A percentile compares a stretch with the other conserved stretches of the same genome.
Evolutionary conservation across 2,797 vertebrate species (phyloP).

Genomic region (Steatocranus sp.): DNA sequence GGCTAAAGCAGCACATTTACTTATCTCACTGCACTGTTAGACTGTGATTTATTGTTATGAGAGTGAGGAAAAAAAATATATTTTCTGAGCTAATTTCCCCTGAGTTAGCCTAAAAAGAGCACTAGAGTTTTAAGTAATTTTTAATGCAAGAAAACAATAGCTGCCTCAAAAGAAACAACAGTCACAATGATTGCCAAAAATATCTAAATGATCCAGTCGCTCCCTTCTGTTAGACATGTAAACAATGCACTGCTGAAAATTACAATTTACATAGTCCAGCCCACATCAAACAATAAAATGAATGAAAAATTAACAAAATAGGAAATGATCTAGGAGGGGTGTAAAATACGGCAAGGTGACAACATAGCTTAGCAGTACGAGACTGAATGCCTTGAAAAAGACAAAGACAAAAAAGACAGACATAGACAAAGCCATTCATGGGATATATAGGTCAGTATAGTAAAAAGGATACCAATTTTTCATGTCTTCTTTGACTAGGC

Average conservation of each 20-base stretch:
- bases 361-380: neutral
- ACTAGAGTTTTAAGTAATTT: neutral
- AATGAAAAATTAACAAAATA: neutral
- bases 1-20: constrained; percentile 4
- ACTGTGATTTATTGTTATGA: neutral
- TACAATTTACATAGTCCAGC: neutral
- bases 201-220: neutral
- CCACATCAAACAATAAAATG: neutral
- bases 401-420: neutral
- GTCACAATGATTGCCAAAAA: neutral
- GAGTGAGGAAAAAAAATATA: neutral
- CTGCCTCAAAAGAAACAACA: neutral
- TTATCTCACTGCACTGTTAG: neutral
- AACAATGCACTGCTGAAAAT: constrained; percentile 18
- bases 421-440: neutral
- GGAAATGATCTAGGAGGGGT: neutral
- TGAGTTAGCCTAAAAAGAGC: neutral
- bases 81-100: neutral
- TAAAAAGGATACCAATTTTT: neutral
- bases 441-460: constrained; percentile 1
- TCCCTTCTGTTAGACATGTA: constrained; percentile 16
- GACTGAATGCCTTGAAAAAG: neutral
- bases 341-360: constrained; percentile 4
- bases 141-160: neutral
- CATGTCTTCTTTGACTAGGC: neutral